These are phyloP conservation scores for Darevskia mixta DNA, from an alignment of 2,797 vertebrate genomes.

Conservation along the genomic window DNA sequence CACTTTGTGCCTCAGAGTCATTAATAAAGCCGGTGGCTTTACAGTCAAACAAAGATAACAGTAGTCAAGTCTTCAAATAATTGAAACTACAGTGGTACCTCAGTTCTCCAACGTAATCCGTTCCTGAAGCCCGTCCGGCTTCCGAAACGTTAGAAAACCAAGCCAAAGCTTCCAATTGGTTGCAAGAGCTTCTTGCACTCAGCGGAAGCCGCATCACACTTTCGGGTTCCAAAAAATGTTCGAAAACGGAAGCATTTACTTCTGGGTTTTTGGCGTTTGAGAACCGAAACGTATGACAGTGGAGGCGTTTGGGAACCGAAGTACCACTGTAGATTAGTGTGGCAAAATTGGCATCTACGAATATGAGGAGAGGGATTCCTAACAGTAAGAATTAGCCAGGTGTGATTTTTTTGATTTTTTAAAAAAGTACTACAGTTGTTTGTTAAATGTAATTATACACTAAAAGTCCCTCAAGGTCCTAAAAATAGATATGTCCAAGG, in stretches of 20 bases:
- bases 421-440: background rate
- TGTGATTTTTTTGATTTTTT: background rate
- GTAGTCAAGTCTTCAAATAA: background rate
- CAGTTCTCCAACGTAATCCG: too few relatives aligned
- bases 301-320: too few relatives aligned
- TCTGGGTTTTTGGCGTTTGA: too few relatives aligned
- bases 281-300: too few relatives aligned
- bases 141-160: too few relatives aligned
- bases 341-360: background rate
- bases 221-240: too few relatives aligned
- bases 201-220: too few relatives aligned
- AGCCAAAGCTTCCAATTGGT: too few relatives aligned
- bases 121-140: too few relatives aligned
- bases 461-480: background rate
- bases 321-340: background rate
- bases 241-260: too few relatives aligned
- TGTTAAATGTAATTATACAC: background rate
- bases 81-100: background rate
- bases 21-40: too few relatives aligned
- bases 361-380: background rate
- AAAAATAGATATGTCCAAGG: background rate
- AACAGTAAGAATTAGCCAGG: background rate
- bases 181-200: too few relatives aligned
- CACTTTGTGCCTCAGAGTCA: background rate
- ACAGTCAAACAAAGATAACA: background rate